Conservation (phyloP, 2,888 invertebrate genomes). For the Petrolisthes cinctipes region DNA sequence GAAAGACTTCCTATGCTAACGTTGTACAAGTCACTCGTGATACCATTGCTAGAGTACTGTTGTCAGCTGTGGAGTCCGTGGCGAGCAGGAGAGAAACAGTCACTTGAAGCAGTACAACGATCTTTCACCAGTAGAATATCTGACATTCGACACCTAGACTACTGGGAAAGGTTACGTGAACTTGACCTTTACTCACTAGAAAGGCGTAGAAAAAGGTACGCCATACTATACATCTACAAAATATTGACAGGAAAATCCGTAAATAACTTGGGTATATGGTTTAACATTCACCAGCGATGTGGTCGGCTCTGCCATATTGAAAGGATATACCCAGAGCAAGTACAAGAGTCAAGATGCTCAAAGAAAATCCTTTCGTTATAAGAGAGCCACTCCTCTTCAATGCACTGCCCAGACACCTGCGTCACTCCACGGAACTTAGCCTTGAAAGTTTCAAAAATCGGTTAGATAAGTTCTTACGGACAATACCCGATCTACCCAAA, state of each 20-base stretch:
- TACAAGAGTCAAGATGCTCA: conserved; percentile 2
- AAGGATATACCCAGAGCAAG: conserved; percentile 10
- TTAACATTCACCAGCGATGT: not conserved
- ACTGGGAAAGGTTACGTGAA: not conserved
- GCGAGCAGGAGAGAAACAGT: no score
- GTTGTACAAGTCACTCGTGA: not conserved
- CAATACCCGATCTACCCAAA: not conserved
- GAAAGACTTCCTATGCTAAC: not conserved
- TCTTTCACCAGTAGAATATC: not conserved
- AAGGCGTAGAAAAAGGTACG: not conserved
- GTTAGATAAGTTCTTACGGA: conserved; percentile 15
- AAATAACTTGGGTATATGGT: not conserved
- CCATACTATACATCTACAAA: conserved; percentile 10
- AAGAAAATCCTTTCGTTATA: conserved; percentile 12
- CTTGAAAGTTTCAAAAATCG: not conserved
- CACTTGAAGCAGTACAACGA: not conserved
- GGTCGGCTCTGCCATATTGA: conserved; percentile 2
- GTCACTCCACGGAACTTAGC: not conserved
- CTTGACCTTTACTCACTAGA: no score
- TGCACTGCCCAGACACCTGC: not conserved
- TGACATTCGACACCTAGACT: not conserved
- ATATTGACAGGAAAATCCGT: not conserved
- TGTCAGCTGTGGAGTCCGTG: conserved; percentile 14
- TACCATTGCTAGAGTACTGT: not conserved
- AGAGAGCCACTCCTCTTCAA: conserved; percentile 9